Evolutionary conservation across 2,888 invertebrate genomes (phyloP), one percentile per base, ranked within the genome.

Genomic region (Phaonia tiefii): DNA sequence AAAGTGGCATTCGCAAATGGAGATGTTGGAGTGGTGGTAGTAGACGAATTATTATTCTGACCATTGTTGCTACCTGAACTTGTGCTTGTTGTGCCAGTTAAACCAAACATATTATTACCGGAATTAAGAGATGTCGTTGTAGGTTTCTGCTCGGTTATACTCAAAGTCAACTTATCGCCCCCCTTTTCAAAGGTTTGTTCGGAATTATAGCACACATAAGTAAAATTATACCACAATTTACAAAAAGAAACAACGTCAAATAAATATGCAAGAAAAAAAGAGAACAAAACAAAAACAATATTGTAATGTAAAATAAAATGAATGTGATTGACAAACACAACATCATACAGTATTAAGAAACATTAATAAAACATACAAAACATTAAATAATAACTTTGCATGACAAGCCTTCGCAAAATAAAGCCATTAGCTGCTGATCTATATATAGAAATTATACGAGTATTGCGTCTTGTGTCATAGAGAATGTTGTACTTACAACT

Each of bases 101-200:
- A 83, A 84, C 84, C 84, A 80, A 85, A 78, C 70, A 82, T 72
- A 82, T 85, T 81, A 80, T 78, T 81, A 79, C 85, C 85, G 74
- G 80, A 67, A 44, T 74, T 85, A 67, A 79, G 82, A 26, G 83
- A 79, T 87, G 84, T 83, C 69, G 89, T 88, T 83, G 89, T 84
- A 85, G 90, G 90, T 86, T 91, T 91, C 86, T 91, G 89, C 87
- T 94, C 94, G 85, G 93, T 93, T 85, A 94, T 93, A 81, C 93
- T 93, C 79, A 94, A 90, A 72, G 94, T 94, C 87, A 94, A 89
- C 89, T 94, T 94, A 89, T 94, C 94, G 86, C 94, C 94, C 84
- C 94, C 94, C 94, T 94, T 88, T 72, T n/a, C 46, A 10, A 60
- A 7, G n/a, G 17, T 71, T 65, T 46, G 71, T 69, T 54, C 56